phyloP scores from a whole-genome alignment of 2,888 invertebrate species.

The Hirtodrosophila histrioides region DNA sequence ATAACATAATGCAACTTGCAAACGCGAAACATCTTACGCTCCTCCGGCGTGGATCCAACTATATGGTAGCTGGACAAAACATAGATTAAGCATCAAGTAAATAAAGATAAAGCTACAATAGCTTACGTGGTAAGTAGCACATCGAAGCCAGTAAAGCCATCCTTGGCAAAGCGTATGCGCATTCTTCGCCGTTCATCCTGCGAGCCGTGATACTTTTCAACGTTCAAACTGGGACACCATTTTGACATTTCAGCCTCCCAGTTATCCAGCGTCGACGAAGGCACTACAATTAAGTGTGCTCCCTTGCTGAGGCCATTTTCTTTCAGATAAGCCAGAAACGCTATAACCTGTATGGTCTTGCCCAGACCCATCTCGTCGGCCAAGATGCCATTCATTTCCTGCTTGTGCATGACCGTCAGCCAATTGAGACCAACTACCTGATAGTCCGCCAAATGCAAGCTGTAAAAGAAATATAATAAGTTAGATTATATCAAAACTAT shows the following conservation, averaged over 20 bases:
- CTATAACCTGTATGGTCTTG: constrained; percentile 97
- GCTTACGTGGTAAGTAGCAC: constrained; percentile 95
- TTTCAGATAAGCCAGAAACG: constrained; percentile 94
- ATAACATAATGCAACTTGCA: constrained; percentile 95
- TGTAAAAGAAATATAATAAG: constrained; percentile 69
- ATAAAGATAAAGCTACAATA: background rate
- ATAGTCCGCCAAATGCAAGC: constrained; percentile 92
- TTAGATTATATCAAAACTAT: too few species aligned
- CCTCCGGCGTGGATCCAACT: constrained; percentile 91
- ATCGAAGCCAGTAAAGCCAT: constrained; percentile 90
- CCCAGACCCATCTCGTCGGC: constrained; percentile 99
- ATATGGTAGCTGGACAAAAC: constrained; percentile 82
- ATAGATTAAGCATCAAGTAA: constrained; percentile 5
- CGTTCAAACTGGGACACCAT: constrained; percentile 92
- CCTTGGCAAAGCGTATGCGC: constrained; percentile 90
- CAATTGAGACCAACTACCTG: constrained; percentile 96
- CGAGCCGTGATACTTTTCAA: constrained; percentile 95
- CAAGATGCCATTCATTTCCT: constrained; percentile 96
- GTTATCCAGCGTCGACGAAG: constrained; percentile 96
- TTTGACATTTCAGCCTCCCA: constrained; percentile 91
- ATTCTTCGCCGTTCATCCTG: constrained; percentile 93
- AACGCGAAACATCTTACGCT: constrained; percentile 95
- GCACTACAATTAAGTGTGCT: constrained; percentile 97
- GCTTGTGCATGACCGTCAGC: constrained; percentile 94
- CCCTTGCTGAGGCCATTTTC: constrained; percentile 90